Base-by-base conservation (phyloP, 2,888 invertebrate genomes). In the Aleiodes leptofemur region DNA sequence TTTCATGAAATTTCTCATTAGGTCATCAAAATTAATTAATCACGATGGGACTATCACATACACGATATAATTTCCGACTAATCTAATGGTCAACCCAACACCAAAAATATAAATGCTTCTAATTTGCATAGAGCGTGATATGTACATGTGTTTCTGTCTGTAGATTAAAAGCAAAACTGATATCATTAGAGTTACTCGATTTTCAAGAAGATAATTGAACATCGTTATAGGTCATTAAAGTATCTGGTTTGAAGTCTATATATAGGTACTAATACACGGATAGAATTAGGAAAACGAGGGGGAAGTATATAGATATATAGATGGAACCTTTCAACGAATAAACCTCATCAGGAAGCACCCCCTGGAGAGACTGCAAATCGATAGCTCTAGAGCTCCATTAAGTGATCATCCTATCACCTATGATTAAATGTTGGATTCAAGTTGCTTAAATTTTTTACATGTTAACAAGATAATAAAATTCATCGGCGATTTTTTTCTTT, bases 171-270 rank as follows among this genome's bases (percentile, higher is more conserved):
- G 77, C 82, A 81, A 78, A 64, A 69, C 76, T 75, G 77, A 78
- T 76, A 79, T 78, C 77, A 76, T 86, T 84, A 85, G 83, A 74
- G 80, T 80, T 84, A 83, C 86, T 84, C 84, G 81, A 50, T 68
- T 34, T 68, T 51, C 51, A 14, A 68, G 51, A 80, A 80, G 79
- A 82, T 88, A 89, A 89, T 89, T 88, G 87, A 85, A 81, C 80
- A 76, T 85, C 83, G 84, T 89, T 87, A 88, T 83, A 83, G 87
- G 86, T 88, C 85, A 89, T 89, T 84, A 89, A 87, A 87, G 88
- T 89, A 87, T 89, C 88, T 80, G 85, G 86, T 89, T 23, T 88
- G 73, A 80, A n/a, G 14, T 31, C 23, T 23, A 23, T 68, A 51
- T 68, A 48, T 64, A 64, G 8, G 61, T 76, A 51, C 77, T 83